A percentile compares a stretch with the other conserved stretches of the same genome.
These are phyloP conservation scores for Papilio gigon DNA, from an alignment of 2,888 invertebrate genomes.

Conservation along the genomic window DNA sequence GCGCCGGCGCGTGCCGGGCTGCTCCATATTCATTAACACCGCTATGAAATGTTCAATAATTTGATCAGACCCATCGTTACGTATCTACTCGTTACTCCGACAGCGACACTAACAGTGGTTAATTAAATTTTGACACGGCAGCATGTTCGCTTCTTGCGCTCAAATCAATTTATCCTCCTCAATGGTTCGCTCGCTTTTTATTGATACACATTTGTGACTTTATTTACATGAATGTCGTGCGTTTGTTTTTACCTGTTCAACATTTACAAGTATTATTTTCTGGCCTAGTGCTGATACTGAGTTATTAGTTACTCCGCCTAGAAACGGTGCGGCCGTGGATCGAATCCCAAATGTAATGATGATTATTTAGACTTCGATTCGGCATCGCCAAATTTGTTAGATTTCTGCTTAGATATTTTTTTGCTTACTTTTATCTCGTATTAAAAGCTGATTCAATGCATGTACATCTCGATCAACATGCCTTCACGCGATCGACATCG, in stretches of 20 bases:
- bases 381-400: background rate
- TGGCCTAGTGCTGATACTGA: background rate
- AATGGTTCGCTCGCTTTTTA: constrained; percentile 20
- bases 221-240: background rate
- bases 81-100: constrained; percentile 45
- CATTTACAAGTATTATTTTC: background rate
- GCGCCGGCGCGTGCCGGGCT: constrained; percentile 40
- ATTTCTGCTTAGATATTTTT: background rate
- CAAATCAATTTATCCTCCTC: constrained; percentile 35
- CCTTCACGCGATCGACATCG: too few species aligned
- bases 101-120: constrained; percentile 35
- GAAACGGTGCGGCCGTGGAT: background rate
- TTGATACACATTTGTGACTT: background rate
- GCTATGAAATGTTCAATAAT: constrained; percentile 48
- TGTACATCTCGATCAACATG: too few species aligned
- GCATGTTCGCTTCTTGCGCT: constrained; percentile 34
- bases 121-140: constrained; percentile 35
- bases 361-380: background rate
- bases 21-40: constrained; percentile 46
- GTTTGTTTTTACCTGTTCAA: background rate
- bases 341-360: background rate
- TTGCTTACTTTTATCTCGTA: too few species aligned
- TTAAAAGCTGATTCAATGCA: too few species aligned
- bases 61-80: constrained; percentile 52
- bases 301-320: background rate